Percentiles rank a stretch among this genome's conserved stretches.
phyloP scores from a whole-genome alignment of 2,888 invertebrate genomes.

The Leptinotarsa tumamoca region DNA sequence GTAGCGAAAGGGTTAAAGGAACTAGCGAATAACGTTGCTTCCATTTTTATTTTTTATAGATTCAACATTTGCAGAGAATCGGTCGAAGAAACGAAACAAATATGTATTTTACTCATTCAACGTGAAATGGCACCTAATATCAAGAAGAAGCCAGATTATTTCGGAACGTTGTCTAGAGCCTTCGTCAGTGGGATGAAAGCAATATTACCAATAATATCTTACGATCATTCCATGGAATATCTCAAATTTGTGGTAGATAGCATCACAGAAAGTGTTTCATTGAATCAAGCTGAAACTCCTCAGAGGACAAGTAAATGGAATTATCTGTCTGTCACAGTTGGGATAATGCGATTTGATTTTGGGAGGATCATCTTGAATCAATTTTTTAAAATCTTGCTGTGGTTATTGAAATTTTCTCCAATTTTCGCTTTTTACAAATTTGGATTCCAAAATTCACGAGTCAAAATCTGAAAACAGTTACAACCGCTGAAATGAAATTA shows the following conservation, averaged over 20 bases:
- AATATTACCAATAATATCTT: background rate
- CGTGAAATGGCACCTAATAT: background rate
- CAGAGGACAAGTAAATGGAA: background rate
- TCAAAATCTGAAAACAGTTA: background rate
- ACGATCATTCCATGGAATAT: background rate
- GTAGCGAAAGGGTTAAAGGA: too few species aligned
- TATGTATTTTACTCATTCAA: slow-evolving; percentile 69
- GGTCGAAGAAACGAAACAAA: slow-evolving; percentile 72
- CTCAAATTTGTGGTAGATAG: background rate
- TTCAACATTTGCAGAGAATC: slow-evolving; percentile 78
- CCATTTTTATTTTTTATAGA: slow-evolving; percentile 63
- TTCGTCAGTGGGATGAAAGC: background rate
- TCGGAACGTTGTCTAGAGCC: background rate
- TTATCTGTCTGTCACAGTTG: background rate
- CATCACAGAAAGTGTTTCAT: background rate
- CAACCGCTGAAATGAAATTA: too few species aligned
- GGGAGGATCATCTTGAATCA: background rate
- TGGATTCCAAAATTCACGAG: background rate
- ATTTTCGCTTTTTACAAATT: background rate
- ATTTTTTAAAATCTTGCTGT: background rate
- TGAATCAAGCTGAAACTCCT: background rate
- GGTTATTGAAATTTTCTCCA: background rate
- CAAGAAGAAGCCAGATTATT: background rate
- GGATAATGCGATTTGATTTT: background rate
- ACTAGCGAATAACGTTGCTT: too few species aligned